These are phyloP conservation scores for Carollia perspicillata DNA, from an alignment of 2,113 vertebrate species.

Conservation along the genomic window DNA sequence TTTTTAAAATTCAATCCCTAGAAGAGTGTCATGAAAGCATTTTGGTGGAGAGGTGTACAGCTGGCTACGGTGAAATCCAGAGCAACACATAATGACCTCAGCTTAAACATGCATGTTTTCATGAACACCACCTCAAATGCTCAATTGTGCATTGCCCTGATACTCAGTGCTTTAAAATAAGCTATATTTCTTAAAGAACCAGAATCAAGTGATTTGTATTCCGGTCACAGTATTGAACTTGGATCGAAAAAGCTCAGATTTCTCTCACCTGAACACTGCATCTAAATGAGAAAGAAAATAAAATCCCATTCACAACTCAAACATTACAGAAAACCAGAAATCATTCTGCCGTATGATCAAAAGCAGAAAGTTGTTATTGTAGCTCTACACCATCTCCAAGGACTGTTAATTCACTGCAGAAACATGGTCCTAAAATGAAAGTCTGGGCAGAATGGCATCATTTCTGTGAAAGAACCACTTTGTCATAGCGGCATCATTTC, in stretches of 20 bases:
- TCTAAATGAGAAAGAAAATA: constrained; percentile 30
- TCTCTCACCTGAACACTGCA: constrained; percentile 39
- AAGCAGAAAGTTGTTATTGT: constrained; percentile 57
- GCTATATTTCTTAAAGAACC: constrained; percentile 10
- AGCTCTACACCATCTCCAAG: not conserved
- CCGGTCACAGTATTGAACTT: constrained; percentile 4
- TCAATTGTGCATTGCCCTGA: not conserved
- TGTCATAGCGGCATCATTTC: constrained; percentile 12
- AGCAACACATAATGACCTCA: not conserved
- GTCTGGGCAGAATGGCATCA: not conserved
- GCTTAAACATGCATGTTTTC: not conserved
- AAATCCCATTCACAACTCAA: constrained; percentile 58
- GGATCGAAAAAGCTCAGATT: constrained; percentile 5
- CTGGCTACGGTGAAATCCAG: not conserved
- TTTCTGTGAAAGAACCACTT: not conserved
- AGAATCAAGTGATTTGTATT: constrained; percentile 38
- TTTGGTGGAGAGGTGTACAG: not conserved
- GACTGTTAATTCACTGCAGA: constrained; percentile 19
- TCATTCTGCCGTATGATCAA: constrained; percentile 59
- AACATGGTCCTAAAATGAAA: constrained; percentile 41
- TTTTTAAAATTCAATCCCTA: not conserved
- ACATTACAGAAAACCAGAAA: constrained; percentile 56
- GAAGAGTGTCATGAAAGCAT: not conserved
- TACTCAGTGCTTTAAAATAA: constrained; percentile 34
- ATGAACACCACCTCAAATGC: not conserved